These are phyloP conservation scores for Metellina segmentata DNA, from an alignment of 2,888 invertebrate species.

Conservation along the genomic window DNA sequence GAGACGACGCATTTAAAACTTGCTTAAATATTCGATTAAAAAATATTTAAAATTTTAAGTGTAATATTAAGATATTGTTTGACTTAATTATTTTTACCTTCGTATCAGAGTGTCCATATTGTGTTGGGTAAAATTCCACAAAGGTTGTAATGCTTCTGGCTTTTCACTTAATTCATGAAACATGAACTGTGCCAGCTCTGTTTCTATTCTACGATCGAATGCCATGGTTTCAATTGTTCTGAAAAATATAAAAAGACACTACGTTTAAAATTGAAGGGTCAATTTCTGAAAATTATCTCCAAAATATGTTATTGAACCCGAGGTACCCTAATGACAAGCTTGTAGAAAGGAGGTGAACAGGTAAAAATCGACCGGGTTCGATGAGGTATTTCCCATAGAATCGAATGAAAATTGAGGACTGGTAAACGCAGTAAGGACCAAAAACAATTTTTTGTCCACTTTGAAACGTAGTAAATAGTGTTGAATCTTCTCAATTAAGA, in stretches of 20 bases:
- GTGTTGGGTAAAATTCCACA: slow-evolving; percentile 43
- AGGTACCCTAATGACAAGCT: neutral
- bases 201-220: slow-evolving; percentile 7
- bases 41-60: neutral
- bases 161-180: slow-evolving; percentile 40
- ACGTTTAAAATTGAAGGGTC: no score
- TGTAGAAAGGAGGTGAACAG: neutral
- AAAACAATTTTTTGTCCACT: no score
- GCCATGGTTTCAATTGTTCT: slow-evolving; percentile 49
- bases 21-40: neutral
- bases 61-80: neutral
- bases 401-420: neutral
- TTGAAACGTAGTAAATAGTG: no score
- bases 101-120: slow-evolving; percentile 22
- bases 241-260: neutral
- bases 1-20: neutral
- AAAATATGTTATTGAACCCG: neutral
- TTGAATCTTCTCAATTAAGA: no score
- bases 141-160: slow-evolving; percentile 7
- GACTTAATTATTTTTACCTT: neutral
- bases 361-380: neutral
- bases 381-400: no score
- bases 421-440: no score
- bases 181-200: slow-evolving; percentile 4
- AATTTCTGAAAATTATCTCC: neutral